A percentile compares a stretch with the other conserved stretches of the same genome.
phyloP scores from a whole-genome alignment of 2,113 vertebrate genomes.

The Mastomys natalensis region DNA sequence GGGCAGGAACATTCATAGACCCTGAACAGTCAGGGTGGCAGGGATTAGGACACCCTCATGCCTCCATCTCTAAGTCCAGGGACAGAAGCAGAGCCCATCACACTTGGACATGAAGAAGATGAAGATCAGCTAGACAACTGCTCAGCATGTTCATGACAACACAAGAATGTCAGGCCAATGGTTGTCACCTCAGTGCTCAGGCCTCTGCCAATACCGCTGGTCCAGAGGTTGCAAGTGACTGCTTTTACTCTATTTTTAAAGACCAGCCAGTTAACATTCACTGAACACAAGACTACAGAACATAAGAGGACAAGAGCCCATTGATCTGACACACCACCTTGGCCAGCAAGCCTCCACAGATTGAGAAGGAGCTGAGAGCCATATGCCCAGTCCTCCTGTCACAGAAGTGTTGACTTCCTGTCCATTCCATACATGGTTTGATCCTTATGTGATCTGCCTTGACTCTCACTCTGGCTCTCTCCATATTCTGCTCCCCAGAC shows the following conservation, averaged over 20 bases:
- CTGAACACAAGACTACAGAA: neutral
- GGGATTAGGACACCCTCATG: neutral
- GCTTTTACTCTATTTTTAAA: too few relatives aligned
- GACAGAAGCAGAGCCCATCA: too few relatives aligned
- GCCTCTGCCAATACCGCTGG: neutral
- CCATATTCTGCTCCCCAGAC: neutral
- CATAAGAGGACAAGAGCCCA: neutral
- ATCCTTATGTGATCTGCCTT: neutral
- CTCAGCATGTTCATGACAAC: neutral
- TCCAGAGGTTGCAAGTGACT: neutral
- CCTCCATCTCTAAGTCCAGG: too few relatives aligned
- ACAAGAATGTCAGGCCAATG: neutral
- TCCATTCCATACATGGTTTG: neutral
- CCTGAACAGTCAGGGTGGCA: neutral
- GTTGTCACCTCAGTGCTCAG: too few relatives aligned
- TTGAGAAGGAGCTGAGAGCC: neutral
- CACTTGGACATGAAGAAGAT: too few relatives aligned
- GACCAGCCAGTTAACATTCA: neutral
- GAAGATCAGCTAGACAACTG: too few relatives aligned
- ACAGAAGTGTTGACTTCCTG: neutral
- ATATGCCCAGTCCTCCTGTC: neutral
- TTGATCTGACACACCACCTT: neutral
- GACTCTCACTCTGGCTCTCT: neutral
- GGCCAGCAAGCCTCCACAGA: neutral
- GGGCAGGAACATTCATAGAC: neutral